Percentiles rank a stretch among this genome's conserved stretches.
These are phyloP conservation scores for Eupleurogrammus muticus DNA, from an alignment of 2,797 vertebrate genomes.

Conservation along the genomic window DNA sequence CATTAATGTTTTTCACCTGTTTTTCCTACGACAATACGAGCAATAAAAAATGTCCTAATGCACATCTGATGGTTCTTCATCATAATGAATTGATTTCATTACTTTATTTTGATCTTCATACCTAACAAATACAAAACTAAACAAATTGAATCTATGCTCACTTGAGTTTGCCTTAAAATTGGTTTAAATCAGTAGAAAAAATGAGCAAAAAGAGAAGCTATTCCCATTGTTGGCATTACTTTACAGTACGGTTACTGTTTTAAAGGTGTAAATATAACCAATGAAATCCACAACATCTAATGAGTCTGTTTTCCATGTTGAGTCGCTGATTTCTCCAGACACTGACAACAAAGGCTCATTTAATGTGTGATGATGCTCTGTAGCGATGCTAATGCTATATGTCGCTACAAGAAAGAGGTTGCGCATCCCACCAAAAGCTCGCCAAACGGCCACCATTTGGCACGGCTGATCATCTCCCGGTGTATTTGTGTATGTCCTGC, in stretches of 20 bases:
- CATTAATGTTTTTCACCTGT: not conserved
- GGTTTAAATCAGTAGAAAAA: slow-evolving; percentile 1
- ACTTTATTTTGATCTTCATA: not conserved
- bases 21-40: not conserved
- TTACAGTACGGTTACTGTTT: not conserved
- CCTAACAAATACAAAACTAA: not conserved
- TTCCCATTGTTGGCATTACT: not conserved
- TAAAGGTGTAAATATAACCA: not conserved
- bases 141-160: not conserved
- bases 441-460: slow-evolving; percentile 56
- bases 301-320: not conserved
- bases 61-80: not conserved
- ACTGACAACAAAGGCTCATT: not conserved
- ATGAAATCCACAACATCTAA: not conserved
- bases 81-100: not conserved
- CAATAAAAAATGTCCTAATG: not conserved
- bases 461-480: slow-evolving; percentile 25
- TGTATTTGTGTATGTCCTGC: slow-evolving; percentile 38
- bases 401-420: slow-evolving; percentile 26
- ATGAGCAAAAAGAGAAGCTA: too few species aligned
- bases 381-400: slow-evolving; percentile 15
- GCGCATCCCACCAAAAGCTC: slow-evolving; percentile 24
- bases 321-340: not conserved
- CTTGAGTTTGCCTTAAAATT: not conserved
- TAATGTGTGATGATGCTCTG: not conserved